Base-by-base conservation (phyloP, 2,888 invertebrate genomes). In the Acronicta leporina region DNA sequence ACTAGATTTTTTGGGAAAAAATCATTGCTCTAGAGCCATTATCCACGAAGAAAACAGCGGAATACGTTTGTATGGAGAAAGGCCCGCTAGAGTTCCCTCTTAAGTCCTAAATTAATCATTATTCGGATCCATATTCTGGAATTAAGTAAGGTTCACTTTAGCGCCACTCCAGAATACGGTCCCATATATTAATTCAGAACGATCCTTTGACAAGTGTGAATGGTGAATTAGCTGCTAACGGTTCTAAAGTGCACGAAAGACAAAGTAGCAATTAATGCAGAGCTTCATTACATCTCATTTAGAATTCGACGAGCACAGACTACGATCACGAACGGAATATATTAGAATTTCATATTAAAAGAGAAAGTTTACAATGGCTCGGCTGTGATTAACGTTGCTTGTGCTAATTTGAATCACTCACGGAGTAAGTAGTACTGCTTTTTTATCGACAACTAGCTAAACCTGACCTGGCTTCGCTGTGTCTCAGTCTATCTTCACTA, bases 261-360 rank as follows among this genome's bases (percentile, higher is more conserved):
- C 51, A 63, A 54, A 50, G 38, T 15, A 57, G 15, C 44, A 38
- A n/a, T 64, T 48, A 64, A 57, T 62, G 50, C 51, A 68, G 73
- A 70, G 68, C 27, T 57, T 62, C 68, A 60, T 69, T 57, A 63
- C 65, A 43, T 15, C 63, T 55, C 38, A 59, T 67, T 67, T 46
- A 43, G 54, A 58, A 78, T 69, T 70, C 77, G 42, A 25, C 40
- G 20, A 35, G 62, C 68, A 62, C 59, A 70, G 59, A 54, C 45
- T 53, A 51, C 66, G 59, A 63, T 73, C 76, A 70, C 79, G 79
- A 66, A 52, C 45, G 52, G 73, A 66, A 75, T 75, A 77, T 58
- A 78, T 77, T 75, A 78, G 68, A 73, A 64, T 73, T 73, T 70
- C 63, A 73, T 78, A 61, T 66, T 61, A 67, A 78, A 78, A 68